Conservation (phyloP, 92 coral and sea anemone species). For the Paramuricea clavata region DNA sequence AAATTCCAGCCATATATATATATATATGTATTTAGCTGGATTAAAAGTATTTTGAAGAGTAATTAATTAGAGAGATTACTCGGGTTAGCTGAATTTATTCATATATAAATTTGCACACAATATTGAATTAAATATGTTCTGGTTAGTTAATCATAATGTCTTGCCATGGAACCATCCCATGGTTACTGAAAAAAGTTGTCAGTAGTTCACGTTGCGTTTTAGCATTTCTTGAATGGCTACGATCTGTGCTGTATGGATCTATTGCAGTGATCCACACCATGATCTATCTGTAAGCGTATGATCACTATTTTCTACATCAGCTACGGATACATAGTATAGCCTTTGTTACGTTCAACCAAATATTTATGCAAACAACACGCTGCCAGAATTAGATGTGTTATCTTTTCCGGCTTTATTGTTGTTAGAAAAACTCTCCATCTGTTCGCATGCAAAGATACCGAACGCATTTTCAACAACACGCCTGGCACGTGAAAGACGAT, state of each 20-base stretch:
- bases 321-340: conserved; percentile 28
- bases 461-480: not conserved
- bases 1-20: too few relatives aligned
- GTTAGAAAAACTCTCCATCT: not conserved
- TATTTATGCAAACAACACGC: conserved; percentile 1
- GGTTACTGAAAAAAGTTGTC: conserved; percentile 48
- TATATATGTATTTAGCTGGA: too few relatives aligned
- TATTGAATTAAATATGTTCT: not conserved
- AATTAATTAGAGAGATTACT: not conserved
- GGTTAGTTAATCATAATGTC: conserved; percentile 27
- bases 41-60: too few relatives aligned
- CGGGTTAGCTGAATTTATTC: not conserved
- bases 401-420: conserved; percentile 31
- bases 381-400: conserved; percentile 11
- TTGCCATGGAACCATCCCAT: conserved; percentile 66
- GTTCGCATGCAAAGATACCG: not conserved
- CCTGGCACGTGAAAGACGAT: not conserved
- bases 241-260: conserved; percentile 3
- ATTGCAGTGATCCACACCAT: conserved; percentile 25
- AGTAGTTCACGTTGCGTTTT: conserved; percentile 59
- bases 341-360: conserved; percentile 23
- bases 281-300: conserved; percentile 26
- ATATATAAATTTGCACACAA: not conserved
- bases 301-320: conserved; percentile 51
- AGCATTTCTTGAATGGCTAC: conserved; percentile 45